These are phyloP conservation scores for Passer domesticus DNA, from an alignment of 2,113 vertebrate species.

Conservation along the genomic window DNA sequence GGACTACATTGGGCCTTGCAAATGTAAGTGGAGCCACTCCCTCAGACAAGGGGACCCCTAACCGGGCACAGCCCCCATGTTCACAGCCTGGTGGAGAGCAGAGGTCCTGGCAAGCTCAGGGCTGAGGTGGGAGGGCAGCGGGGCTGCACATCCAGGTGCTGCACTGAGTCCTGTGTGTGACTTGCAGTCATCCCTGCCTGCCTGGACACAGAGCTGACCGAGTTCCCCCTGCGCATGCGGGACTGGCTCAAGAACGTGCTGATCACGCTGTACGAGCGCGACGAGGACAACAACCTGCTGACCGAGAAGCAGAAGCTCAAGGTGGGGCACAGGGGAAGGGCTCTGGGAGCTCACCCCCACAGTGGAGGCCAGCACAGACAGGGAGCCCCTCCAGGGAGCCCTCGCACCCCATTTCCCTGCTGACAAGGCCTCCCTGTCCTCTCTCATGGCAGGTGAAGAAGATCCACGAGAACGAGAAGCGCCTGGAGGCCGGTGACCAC, in stretches of 20 bases:
- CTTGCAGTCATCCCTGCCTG: slow-evolving; percentile 87
- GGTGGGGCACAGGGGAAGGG: slow-evolving; percentile 67
- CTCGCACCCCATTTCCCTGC: background rate
- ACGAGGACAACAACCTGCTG: slow-evolving; percentile 94
- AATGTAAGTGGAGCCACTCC: slow-evolving; percentile 80
- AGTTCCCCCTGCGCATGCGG: slow-evolving; percentile 98
- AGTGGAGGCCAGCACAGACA: background rate
- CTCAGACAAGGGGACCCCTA: background rate
- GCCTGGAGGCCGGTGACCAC: slow-evolving; percentile 91
- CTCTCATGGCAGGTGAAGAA: slow-evolving; percentile 86
- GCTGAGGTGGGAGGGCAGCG: background rate
- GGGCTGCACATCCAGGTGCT: background rate
- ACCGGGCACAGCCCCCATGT: background rate
- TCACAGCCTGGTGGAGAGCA: background rate
- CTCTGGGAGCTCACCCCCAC: background rate
- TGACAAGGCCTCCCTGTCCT: background rate
- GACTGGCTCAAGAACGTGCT: slow-evolving; percentile 99
- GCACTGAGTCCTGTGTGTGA: background rate
- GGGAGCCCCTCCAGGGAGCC: background rate
- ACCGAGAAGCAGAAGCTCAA: slow-evolving; percentile 97
- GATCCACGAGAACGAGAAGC: slow-evolving; percentile 96
- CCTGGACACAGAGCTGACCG: slow-evolving; percentile 87
- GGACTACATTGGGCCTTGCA: slow-evolving; percentile 98
- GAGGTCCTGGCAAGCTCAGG: background rate
- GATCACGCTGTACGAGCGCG: slow-evolving; percentile 92